phyloP scores from a whole-genome alignment of 2,113 vertebrate species.

The Prinia subflava region DNA sequence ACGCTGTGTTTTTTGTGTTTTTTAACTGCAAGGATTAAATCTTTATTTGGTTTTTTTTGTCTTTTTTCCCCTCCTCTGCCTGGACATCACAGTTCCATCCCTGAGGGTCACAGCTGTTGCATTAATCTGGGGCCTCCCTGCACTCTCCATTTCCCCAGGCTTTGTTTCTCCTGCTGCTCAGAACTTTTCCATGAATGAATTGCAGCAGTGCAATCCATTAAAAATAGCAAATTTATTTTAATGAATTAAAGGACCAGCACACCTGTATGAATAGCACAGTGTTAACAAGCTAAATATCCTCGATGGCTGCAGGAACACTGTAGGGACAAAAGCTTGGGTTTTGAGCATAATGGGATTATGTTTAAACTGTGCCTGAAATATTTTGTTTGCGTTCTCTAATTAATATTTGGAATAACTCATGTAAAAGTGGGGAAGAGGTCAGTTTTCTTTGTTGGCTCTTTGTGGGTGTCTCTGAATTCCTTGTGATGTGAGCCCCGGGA shows the following conservation, averaged over 20 bases:
- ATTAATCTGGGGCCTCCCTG: neutral
- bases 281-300: accelerated
- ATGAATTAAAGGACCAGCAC: neutral
- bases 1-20: neutral
- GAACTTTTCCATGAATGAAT: neutral
- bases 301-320: neutral
- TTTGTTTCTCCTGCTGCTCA: neutral
- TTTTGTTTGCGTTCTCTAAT: neutral
- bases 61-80: accelerated
- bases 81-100: neutral
- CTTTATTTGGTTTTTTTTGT: accelerated
- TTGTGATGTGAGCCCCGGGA: neutral
- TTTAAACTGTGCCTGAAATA: neutral
- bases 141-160: neutral
- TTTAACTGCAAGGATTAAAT: neutral
- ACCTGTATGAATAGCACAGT: accelerated
- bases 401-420: neutral
- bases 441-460: neutral
- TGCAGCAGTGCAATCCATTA: neutral
- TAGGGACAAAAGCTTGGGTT: neutral
- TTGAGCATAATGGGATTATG: neutral
- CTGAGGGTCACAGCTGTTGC: neutral
- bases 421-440: neutral
- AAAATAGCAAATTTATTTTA: neutral
- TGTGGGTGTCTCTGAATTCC: neutral